Base-by-base conservation (phyloP, 2,113 vertebrate species). In the Larimichthys polyactis region DNA sequence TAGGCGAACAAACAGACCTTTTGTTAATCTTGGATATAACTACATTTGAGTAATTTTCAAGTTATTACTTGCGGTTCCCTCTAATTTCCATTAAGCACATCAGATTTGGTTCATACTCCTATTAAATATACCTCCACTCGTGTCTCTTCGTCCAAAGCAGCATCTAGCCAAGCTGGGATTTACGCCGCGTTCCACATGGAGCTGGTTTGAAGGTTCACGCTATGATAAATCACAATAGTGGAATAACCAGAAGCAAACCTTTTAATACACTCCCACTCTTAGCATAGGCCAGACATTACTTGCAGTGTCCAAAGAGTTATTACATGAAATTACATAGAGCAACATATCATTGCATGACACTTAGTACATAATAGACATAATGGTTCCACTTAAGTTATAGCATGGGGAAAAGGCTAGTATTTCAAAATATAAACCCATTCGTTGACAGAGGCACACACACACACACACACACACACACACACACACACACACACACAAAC, bases 171-270 rank as follows among this genome's bases (percentile, higher is more conserved):
- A 85, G 51, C 11, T 66, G 22, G 20, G 72, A 89, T 86, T 88
- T 86, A 85, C 71, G 15, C 58, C 12, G 64, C 65, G 76, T 85
- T 77, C 71, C 75, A 75, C 32, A 75, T 11, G 43, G 16, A 69
- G 49, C 29, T 60, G 58, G 71, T 77, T 79, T 79, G 78, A 49
- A 52, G 58, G 32, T 62, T 75, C 32, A 57, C 24, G 32, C 44
- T 32, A 55, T 75, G 64, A 83, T 85, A 84, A 87, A 90, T 92
- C 71, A 79, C 75, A 84, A 73, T 15, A 22, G 68, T 46, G 68
- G 16, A 85, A 70, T 55, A 76, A 59, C 14, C 19, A 51, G 22
- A 17, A 72, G 43, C 54, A 29, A 24, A 29, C 29, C 54, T 55
- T 82, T 57, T 66, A 73, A 52, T 62, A 62, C 67, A 46, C 64